phyloP scores from a whole-genome alignment of 2,797 vertebrate species.

The Anomalospiza imberbis region DNA sequence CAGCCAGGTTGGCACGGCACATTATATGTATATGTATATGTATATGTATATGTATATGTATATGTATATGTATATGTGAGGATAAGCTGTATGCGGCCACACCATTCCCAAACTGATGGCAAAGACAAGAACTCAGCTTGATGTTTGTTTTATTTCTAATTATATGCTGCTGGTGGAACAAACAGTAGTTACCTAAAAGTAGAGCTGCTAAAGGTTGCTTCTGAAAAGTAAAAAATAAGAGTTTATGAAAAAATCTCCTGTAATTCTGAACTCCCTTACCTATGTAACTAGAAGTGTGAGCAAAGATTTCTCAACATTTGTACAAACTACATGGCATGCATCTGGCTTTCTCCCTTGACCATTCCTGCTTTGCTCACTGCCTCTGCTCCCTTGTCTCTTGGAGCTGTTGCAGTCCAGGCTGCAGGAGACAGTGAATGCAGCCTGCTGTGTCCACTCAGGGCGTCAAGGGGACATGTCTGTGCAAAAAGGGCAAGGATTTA shows the following conservation, averaged over 20 bases:
- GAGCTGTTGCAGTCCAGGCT: neutral
- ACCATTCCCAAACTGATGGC: neutral
- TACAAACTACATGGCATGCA: rapidly evolving
- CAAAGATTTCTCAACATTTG: neutral
- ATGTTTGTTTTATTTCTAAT: neutral
- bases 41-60: neutral
- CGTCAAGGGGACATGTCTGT: rapidly evolving
- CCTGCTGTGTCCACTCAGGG: neutral
- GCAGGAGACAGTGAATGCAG: rapidly evolving
- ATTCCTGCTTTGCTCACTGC: rapidly evolving
- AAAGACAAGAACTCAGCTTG: neutral
- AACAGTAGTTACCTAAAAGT: neutral
- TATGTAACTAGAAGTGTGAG: neutral
- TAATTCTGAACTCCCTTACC: neutral
- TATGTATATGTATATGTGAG: neutral
- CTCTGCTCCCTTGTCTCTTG: rapidly evolving
- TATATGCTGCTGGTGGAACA: no score
- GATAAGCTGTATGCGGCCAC: rapidly evolving
- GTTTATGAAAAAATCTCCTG: rapidly evolving
- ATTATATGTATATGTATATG: neutral
- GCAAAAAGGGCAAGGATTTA: neutral
- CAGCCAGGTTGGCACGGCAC: neutral
- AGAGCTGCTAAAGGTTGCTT: neutral
- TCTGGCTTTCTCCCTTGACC: neutral
- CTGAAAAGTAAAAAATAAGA: neutral